Evolutionary conservation across 2,888 invertebrate species (phyloP).

Genomic region (Coremacera marginata): DNA sequence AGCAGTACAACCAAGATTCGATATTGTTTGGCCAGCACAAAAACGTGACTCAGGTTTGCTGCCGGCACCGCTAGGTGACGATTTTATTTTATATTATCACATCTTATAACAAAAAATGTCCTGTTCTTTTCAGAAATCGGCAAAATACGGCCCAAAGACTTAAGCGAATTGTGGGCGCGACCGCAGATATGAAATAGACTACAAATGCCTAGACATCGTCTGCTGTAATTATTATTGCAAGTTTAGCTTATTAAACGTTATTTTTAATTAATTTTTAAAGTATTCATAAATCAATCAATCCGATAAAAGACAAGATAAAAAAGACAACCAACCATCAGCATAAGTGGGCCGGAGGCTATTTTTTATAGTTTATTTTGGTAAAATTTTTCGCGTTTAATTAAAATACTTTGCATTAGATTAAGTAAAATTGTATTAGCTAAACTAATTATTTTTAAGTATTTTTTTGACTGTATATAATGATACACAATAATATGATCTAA

Average conservation of each 20-base stretch:
- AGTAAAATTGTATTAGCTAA: not conserved
- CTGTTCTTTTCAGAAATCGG: slow-evolving; percentile 55
- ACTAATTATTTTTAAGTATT: not conserved
- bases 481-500: not conserved
- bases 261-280: slow-evolving; percentile 15
- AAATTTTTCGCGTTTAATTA: too few species aligned
- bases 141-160: slow-evolving; percentile 62
- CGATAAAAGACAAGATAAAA: slow-evolving; percentile 28
- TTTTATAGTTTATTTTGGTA: not conserved
- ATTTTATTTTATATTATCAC: not conserved
- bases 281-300: slow-evolving; percentile 10
- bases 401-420: not conserved
- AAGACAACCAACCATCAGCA: slow-evolving; percentile 18
- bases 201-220: slow-evolving; percentile 51
- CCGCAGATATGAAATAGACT: slow-evolving; percentile 61
- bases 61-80: slow-evolving; percentile 56
- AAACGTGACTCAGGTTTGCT: slow-evolving; percentile 49
- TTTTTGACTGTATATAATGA: not conserved
- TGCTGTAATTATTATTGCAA: slow-evolving; percentile 21
- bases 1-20: slow-evolving; percentile 60
- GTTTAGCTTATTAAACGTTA: not conserved
- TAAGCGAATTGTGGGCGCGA: slow-evolving; percentile 63
- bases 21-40: slow-evolving; percentile 55
- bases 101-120: not conserved
- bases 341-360: slow-evolving; percentile 30